These are phyloP conservation scores for Phragmatobia fuliginosa DNA, from an alignment of 2,888 invertebrate genomes.

Conservation along the genomic window DNA sequence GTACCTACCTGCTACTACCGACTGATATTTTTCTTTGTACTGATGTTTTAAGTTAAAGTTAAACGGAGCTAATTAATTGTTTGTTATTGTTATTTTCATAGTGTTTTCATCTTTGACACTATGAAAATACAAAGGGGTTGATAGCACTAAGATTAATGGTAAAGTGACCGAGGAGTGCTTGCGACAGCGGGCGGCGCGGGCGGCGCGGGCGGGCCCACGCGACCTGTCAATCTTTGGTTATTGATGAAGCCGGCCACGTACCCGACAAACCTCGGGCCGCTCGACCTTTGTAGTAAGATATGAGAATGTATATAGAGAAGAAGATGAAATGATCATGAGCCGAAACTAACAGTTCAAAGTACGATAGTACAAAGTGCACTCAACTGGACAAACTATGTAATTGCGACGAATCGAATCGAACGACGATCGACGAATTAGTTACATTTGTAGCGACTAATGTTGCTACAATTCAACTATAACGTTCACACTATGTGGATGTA, in stretches of 20 bases:
- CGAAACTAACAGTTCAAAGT: neutral
- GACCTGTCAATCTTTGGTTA: neutral
- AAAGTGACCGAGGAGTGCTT: neutral
- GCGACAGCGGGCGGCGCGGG: neutral
- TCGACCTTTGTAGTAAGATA: neutral
- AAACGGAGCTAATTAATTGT: neutral
- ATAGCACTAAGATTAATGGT: neutral
- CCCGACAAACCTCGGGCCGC: neutral
- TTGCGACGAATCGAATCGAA: neutral
- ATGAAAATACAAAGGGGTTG: neutral
- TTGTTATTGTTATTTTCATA: neutral
- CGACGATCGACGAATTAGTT: no score
- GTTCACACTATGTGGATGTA: neutral
- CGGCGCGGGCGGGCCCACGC: neutral
- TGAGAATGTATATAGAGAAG: neutral
- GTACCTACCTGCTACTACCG: no score
- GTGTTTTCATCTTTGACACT: no score
- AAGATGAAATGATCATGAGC: neutral
- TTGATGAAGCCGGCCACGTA: neutral
- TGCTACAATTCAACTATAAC: neutral
- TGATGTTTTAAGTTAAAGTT: no score
- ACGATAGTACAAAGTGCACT: neutral
- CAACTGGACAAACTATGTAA: neutral
- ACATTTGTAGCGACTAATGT: neutral
- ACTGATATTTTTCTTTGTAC: no score